Evolutionary conservation across 2,113 vertebrate genomes (phyloP).

Genomic region (Danionella cerebrum): DNA sequence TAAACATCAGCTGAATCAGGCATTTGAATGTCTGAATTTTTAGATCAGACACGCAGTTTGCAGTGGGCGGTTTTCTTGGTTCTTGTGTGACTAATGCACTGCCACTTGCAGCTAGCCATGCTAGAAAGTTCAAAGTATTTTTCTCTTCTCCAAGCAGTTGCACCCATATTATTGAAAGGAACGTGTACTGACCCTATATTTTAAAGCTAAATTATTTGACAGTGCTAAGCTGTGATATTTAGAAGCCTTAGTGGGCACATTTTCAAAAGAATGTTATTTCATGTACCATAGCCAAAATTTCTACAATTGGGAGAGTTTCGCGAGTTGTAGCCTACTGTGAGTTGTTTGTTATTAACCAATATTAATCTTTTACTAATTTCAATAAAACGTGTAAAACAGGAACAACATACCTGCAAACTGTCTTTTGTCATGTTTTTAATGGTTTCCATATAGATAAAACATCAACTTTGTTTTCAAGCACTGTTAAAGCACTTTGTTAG

Average conservation of each 20-base stretch:
- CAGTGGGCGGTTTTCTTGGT: background rate
- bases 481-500: no score
- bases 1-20: background rate
- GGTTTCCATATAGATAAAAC: no score
- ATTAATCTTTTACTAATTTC: conserved; percentile 41
- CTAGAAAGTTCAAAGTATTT: background rate
- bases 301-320: conserved; percentile 43
- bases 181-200: background rate
- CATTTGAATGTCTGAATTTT: background rate
- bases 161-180: background rate
- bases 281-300: conserved; percentile 51
- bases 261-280: conserved; percentile 56
- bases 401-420: background rate
- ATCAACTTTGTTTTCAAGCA: no score
- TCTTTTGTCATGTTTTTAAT: background rate
- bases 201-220: conserved; percentile 41
- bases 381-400: conserved; percentile 42
- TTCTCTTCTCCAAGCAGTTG: background rate
- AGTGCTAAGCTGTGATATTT: conserved; percentile 48
- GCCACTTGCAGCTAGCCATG: background rate
- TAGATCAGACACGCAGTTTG: background rate
- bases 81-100: background rate
- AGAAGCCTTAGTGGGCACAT: conserved; percentile 49
- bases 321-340: conserved; percentile 38
- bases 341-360: conserved; percentile 48